A percentile compares a stretch with the other conserved stretches of the same genome.
phyloP scores from a whole-genome alignment of 2,113 vertebrate genomes.

The Xenopus laevis region DNA sequence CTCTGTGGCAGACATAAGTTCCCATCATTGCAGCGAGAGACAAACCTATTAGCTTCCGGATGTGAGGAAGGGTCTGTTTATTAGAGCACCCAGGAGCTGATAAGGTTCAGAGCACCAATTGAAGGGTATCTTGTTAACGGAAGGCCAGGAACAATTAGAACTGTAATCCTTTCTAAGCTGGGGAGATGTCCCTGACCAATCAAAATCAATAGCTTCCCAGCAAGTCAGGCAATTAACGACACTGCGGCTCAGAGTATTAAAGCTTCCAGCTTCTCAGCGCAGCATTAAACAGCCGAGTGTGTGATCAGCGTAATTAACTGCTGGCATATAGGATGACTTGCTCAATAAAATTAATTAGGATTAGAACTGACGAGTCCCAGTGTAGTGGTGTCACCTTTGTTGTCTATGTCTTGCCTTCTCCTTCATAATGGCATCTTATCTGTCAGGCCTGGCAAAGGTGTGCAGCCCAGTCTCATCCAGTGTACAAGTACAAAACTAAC shows the following conservation, averaged over 20 bases:
- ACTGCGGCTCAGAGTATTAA: constrained; percentile 67
- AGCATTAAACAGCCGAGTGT: constrained; percentile 56
- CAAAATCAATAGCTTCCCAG: constrained; percentile 83
- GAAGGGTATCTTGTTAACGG: constrained; percentile 75
- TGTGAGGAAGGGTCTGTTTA: constrained; percentile 43
- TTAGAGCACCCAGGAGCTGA: constrained; percentile 57
- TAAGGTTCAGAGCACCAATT: constrained; percentile 58
- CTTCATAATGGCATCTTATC: constrained; percentile 57
- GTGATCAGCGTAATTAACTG: constrained; percentile 68
- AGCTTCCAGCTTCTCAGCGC: constrained; percentile 65
- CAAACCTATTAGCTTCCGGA: constrained; percentile 1
- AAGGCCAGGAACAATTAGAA: constrained; percentile 81
- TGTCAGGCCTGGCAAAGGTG: constrained; percentile 56
- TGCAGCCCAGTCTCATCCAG: constrained; percentile 57
- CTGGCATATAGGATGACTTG: constrained; percentile 59
- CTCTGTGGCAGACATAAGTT: neutral
- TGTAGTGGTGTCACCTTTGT: constrained; percentile 60
- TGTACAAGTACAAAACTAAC: too few relatives aligned
- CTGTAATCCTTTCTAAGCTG: constrained; percentile 68
- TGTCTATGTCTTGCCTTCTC: constrained; percentile 55
- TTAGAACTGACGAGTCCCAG: constrained; percentile 60
- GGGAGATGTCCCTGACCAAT: constrained; percentile 74
- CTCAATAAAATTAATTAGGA: constrained; percentile 61
- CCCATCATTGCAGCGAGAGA: too few relatives aligned
- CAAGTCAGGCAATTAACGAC: constrained; percentile 77